Evolutionary conservation across 2,797 vertebrate species (phyloP).

Genomic region (Mallotus villosus): DNA sequence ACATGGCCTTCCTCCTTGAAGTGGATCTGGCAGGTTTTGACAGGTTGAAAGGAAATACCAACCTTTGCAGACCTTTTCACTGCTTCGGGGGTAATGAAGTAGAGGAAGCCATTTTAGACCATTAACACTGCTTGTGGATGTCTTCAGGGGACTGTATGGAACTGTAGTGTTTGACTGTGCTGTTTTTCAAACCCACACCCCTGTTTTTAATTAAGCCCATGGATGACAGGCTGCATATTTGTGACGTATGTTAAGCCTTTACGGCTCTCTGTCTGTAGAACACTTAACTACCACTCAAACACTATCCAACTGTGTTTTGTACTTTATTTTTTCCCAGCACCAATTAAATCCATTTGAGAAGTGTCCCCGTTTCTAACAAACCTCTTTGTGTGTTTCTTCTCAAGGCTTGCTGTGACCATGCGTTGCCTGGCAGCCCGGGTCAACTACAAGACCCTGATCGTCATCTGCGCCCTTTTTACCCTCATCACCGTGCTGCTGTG

Average conservation of each 20-base stretch:
- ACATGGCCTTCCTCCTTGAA: neutral
- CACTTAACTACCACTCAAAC: neutral
- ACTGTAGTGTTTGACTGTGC: neutral
- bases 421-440: conserved; percentile 96
- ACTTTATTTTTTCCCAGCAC: neutral
- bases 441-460: conserved; percentile 96
- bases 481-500: conserved; percentile 90
- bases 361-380: neutral
- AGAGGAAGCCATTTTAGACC: neutral
- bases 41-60: neutral
- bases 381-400: conserved; percentile 37
- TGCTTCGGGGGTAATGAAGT: neutral
- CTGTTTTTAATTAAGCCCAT: neutral
- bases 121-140: neutral
- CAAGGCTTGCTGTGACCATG: conserved; percentile 86
- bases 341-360: too few relatives aligned
- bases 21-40: neutral
- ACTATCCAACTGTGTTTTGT: too few relatives aligned
- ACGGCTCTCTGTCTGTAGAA: neutral
- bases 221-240: neutral
- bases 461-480: conserved; percentile 92
- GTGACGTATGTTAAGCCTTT: neutral
- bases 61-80: neutral
- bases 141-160: too few relatives aligned
- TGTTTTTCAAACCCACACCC: neutral